Evolutionary conservation across 2,113 vertebrate genomes (phyloP).

Genomic region (Oncorhynchus gorbuscha): DNA sequence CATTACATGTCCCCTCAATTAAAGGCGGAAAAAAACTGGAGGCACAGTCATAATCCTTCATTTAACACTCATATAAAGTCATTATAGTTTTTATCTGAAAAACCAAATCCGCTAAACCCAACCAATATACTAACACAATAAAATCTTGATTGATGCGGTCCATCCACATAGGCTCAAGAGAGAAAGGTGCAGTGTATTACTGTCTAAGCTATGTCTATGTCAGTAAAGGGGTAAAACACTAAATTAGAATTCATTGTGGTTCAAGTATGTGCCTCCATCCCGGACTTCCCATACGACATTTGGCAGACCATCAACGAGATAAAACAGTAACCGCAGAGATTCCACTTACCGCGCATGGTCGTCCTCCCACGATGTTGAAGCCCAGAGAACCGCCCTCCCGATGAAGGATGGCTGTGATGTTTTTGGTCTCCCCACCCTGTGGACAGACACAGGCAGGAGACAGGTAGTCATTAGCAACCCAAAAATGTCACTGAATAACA

Average conservation of each 20-base stretch:
- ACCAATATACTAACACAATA: conserved; percentile 62
- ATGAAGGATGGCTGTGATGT: conserved; percentile 83
- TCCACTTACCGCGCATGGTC: conserved; percentile 89
- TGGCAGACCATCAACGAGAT: conserved; percentile 40
- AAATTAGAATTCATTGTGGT: conserved; percentile 23
- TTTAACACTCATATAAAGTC: conserved; percentile 71
- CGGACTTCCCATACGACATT: conserved; percentile 50
- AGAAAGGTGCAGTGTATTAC: conserved; percentile 19
- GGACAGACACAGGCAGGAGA: conserved; percentile 40
- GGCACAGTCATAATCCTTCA: conserved; percentile 61
- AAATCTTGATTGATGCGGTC: conserved; percentile 28
- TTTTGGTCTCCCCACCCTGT: conserved; percentile 90
- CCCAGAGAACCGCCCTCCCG: conserved; percentile 94
- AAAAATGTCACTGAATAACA: not conserved
- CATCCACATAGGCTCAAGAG: conserved; percentile 38
- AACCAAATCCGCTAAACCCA: conserved; percentile 60
- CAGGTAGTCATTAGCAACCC: not conserved
- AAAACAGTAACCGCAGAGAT: conserved; percentile 5
- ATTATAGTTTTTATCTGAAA: conserved; percentile 58
- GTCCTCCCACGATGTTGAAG: conserved; percentile 98
- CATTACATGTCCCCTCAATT: conserved; percentile 62
- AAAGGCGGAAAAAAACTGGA: conserved; percentile 65
- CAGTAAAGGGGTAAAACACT: not conserved
- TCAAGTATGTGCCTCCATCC: conserved; percentile 52
- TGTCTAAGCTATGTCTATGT: not conserved